Evolutionary conservation across 2,797 vertebrate genomes (phyloP), one percentile per base, ranked within the genome.

Genomic region (Lutjanus argentimaculatus): DNA sequence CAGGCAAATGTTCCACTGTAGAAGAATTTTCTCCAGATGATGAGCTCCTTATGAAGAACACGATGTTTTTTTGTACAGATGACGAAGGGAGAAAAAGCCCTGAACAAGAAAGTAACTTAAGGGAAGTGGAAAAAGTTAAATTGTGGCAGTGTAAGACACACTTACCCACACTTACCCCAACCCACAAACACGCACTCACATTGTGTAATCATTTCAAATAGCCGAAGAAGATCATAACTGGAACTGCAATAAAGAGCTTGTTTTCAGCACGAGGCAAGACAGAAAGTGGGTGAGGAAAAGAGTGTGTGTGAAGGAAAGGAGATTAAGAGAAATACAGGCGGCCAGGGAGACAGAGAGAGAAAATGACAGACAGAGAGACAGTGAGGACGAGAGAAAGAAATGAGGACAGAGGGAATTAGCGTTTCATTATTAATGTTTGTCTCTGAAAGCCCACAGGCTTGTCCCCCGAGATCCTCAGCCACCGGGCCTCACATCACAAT

Each of bases 361-460:
- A 62, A 70, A 84, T 67, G 80, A 81, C 67, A 67, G 79, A 79
- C 62, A 85, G 66, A 77, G 61, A 77, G 82, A 84, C 68, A 64
- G 55, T 42, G 63, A 72, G 64, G 68, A 87, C 70, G 89, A 91
- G 90, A 88, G 89, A 94, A 92, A 93, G 77, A 90, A 93, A 91
- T 91, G 93, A 94, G 88, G 87, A 90, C 83, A 73, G 87, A 75
- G 79, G 93, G 94, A 95, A 92, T 94, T 95, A 95, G 91, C 92
- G 93, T 96, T 95, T 95, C 92, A 95, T 94, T 93, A 96, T 94
- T 94, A 95, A 96, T 92, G 91, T 94, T 95, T 93, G 95, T 95
- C 85, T 95, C 91, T 90, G 92, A 95, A 94, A 95, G 91, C 87
- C 85, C 88, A 84, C 83, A 88, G 90, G 87, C 85, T 82, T 0